These are phyloP conservation scores for Nixonia krombeini DNA, from an alignment of 1,140 invertebrate genomes.

Conservation along the genomic window DNA sequence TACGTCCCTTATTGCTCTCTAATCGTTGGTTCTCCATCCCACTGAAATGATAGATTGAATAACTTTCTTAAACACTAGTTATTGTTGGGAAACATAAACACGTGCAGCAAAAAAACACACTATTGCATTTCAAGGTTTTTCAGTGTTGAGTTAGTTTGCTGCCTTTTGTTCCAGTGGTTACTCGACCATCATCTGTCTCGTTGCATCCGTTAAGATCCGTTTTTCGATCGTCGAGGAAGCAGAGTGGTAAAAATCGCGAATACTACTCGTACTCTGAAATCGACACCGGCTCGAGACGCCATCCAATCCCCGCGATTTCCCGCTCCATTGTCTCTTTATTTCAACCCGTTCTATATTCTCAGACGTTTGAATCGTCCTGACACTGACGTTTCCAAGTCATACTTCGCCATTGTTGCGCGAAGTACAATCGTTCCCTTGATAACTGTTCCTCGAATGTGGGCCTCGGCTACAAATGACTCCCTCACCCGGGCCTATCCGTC, in stretches of 20 bases:
- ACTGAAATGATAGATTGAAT: conserved; percentile 10
- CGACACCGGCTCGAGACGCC: background rate
- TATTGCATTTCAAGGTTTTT: too few relatives aligned
- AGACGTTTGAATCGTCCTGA: conserved; percentile 34
- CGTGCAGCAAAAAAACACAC: too few relatives aligned
- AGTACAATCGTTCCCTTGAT: conserved; percentile 28
- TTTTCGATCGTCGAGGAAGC: too few relatives aligned
- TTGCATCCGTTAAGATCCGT: too few relatives aligned
- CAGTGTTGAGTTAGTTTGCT: too few relatives aligned
- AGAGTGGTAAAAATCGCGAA: background rate
- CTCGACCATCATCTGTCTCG: too few relatives aligned
- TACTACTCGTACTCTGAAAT: too few relatives aligned
- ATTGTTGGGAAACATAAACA: too few relatives aligned
- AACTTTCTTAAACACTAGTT: background rate
- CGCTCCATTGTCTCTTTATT: conserved; percentile 33
- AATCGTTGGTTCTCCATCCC: conserved; percentile 20
- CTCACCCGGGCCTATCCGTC: too few relatives aligned
- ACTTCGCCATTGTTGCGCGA: conserved; percentile 20
- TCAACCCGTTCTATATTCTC: conserved; percentile 30
- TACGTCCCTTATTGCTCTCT: conserved; percentile 10
- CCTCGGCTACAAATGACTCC: conserved; percentile 7
- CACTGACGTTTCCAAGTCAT: conserved; percentile 25
- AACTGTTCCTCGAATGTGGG: conserved; percentile 23
- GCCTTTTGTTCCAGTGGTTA: too few relatives aligned
- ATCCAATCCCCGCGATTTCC: conserved; percentile 11